Base-by-base conservation (phyloP, 2,113 vertebrate genomes). In the Dunckerocampus dactyliophorus region DNA sequence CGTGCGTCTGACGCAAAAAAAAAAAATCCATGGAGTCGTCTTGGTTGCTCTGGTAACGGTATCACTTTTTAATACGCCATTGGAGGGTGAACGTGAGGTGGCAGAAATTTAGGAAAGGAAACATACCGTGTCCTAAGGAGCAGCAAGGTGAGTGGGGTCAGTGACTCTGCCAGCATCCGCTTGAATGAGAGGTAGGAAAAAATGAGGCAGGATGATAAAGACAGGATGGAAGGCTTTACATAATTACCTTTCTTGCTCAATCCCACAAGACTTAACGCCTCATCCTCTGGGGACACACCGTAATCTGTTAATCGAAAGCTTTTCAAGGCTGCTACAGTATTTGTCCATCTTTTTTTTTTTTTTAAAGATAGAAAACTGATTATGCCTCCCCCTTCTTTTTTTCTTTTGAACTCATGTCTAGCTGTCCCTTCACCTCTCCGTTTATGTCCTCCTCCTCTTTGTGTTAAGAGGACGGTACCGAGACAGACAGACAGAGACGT, bases 41-140 rank as follows among this genome's bases (percentile, higher is more conserved):
- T 14, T 49, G 82, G 93, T 94, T 92, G 87, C 90, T 84, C 84
- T 88, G 90, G 85, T 82, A 88, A 95, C 90, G 72, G 55, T 84
- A 82, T 82, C 88, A 77, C 85, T 87, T 69, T 87, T 82, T 82
- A 85, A 89, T 88, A 88, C 75, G 67, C 74, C 83, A 76, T 82
- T 65, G 10, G 45, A 50, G 62, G 73, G 69, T 71, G 65, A 66
- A 71, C 64, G 71, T 71, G 66, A 59, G 79, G 52, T 62, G 74
- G 66, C 62, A 58, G 61, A 65, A 47, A 56, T 75, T 73, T 57
- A 52, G 59, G 72, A 58, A 49, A 59, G 19, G 21, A 34, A 56
- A 71, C 62, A 45, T 54, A 67, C 66, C 6, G 51, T 72, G 75
- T 75, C 75, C 46, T 56, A 37, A 50, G 62, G 54, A 58, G 72